Base-by-base conservation (phyloP, 2,797 vertebrate genomes). In the Girardinus metallicus region DNA sequence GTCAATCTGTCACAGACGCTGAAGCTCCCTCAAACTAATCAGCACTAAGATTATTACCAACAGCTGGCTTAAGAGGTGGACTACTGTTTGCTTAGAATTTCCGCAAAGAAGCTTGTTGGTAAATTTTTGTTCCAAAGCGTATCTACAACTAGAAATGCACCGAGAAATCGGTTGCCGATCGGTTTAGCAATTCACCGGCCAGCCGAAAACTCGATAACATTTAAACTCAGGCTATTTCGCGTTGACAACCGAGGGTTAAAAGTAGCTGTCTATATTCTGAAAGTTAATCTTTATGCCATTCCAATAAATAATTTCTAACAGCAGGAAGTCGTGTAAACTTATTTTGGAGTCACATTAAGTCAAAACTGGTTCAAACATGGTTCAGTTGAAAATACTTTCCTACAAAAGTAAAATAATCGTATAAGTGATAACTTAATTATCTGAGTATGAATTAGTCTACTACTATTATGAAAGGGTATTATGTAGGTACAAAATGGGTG, bases 1-100 rank as follows among this genome's bases (percentile, higher is more conserved):
- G 57, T 18, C 2, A 34, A 80, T 77, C 83, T 79, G 75, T 83
- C 78, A 74, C 49, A 83, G 16, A 49, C 39, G 66, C 41, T 44
- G 75, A 75, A 77, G 64, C 70, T 26, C 55, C 81, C 51, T 29
- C 36, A 60, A 82, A 55, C 78, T 36, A 39, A 62, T 74, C 29
- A 44, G 66, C 29, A 29, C 68, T 36, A 46, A 77, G 29, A 60
- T 21, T 53, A 74, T 73, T 44, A 74, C 80, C 47, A 73, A 83
- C 12, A 71, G 29, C 47, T 68, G 71, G 2, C 51, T 80, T 81
- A 79, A 87, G 84, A 74, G 51, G 16, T 47, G 12, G 9, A 57
- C 36, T 36, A 5, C 23, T 77, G 36, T 60, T 71, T 80, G 36
- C 75, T 85, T 62, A 44, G 16, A 10, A 57, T 47, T 71, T 85